Conservation (phyloP, 2,113 vertebrate genomes). For the Bungarus multicinctus region DNA sequence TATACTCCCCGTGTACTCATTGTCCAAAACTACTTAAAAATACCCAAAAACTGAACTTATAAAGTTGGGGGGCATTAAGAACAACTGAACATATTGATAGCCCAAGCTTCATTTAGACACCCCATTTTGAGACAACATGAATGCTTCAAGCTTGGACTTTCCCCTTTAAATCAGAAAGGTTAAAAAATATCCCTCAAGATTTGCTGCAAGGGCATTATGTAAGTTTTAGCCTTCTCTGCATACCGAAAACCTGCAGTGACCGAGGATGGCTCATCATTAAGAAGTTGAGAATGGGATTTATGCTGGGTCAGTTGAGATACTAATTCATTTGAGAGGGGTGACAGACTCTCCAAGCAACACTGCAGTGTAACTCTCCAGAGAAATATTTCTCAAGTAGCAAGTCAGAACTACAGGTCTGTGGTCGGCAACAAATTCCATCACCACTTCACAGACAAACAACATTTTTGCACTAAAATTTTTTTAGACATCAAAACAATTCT, state of each 20-base stretch:
- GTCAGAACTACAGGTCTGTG: conserved; percentile 53
- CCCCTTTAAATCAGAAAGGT: background rate
- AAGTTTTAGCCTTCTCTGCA: background rate
- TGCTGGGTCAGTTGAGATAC: background rate
- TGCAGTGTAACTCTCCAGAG: fast-evolving
- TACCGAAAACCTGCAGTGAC: background rate
- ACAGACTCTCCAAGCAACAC: background rate
- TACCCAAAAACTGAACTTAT: conserved; percentile 66
- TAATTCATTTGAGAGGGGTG: background rate
- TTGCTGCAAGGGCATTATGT: background rate
- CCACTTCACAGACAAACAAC: conserved; percentile 49
- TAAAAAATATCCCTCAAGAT: background rate
- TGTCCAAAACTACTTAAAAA: conserved; percentile 56
- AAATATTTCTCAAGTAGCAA: conserved; percentile 31
- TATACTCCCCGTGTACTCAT: conserved; percentile 55
- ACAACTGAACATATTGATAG: conserved; percentile 55
- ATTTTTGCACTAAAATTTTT: conserved; percentile 44
- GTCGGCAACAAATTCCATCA: conserved; percentile 55
- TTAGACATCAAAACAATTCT: conserved; percentile 28
- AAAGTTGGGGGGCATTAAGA: conserved; percentile 44
- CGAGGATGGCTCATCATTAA: background rate
- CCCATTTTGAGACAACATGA: conserved; percentile 32
- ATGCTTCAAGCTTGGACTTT: background rate
- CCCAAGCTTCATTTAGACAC: conserved; percentile 51
- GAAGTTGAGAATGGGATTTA: background rate